phyloP scores from a whole-genome alignment of 1,140 invertebrate genomes.

The Trichogramma pretiosum region DNA sequence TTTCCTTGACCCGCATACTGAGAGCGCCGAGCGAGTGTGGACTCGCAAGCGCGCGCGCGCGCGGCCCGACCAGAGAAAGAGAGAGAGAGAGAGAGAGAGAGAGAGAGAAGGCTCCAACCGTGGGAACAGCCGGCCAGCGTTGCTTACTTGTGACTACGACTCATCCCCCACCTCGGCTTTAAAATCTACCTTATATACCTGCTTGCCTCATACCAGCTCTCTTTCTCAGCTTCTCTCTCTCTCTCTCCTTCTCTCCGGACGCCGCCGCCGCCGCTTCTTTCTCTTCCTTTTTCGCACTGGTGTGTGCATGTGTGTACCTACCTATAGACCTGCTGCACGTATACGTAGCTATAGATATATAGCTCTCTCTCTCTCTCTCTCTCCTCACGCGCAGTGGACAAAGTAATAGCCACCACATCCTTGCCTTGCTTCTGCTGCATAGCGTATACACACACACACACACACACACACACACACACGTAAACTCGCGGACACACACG shows the following conservation, averaged over 20 bases:
- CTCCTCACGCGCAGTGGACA: too few relatives aligned
- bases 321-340: too few relatives aligned
- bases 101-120: constrained; percentile 47
- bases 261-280: constrained; percentile 10
- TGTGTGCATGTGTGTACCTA: too few relatives aligned
- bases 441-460: not conserved
- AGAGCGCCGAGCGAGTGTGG: constrained; percentile 32
- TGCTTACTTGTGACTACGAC: too few relatives aligned
- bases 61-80: too few relatives aligned
- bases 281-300: constrained; percentile 7
- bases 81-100: too few relatives aligned
- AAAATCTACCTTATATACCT: too few relatives aligned
- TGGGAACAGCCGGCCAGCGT: too few relatives aligned
- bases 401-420: constrained; percentile 41
- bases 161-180: constrained; percentile 36
- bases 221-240: constrained; percentile 8
- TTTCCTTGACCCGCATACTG: constrained; percentile 49
- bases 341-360: too few relatives aligned
- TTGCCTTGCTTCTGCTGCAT: constrained; percentile 18
- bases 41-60: constrained; percentile 6
- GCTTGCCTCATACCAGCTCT: constrained; percentile 2
- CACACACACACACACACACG: not conserved
- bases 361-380: too few relatives aligned
- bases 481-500: not conserved
- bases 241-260: constrained; percentile 10